Base-by-base conservation (phyloP, 2,888 invertebrate species). In the Pocota personata region DNA sequence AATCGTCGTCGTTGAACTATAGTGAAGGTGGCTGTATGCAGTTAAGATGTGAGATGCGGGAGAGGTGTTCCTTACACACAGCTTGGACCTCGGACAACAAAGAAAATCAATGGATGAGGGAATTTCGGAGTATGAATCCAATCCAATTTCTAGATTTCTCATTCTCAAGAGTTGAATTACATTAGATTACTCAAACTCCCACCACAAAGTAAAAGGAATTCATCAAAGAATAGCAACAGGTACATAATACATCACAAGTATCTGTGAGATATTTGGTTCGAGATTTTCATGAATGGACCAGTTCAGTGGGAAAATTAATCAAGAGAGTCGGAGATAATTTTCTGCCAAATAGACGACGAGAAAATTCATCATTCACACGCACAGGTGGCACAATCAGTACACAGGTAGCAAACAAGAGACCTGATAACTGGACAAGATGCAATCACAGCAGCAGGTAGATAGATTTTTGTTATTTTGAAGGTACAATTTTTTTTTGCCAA, bases 361-460 rank as follows among this genome's bases (percentile, higher is more conserved):
- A 57, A 62, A 71, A 76, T 66, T 52, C 75, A 46, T 80, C 80
- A 72, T 86, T 86, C 86, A 82, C 86, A 86, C 76, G 86, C 86
- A 86, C 86, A 82, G 86, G 84, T 84, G 84, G 69, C 62, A 37
- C 55, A 55, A n/a, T n/a, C 43, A 50, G 21, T 16, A 10, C 16
- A 57, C 84, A 84, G 84, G 84, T 84, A 84, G 73, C 66, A 52
- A 58, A 73, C 66, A 67, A 79, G 55, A 50, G 40, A 80, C 50
- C 67, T 72, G 71, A 80, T 86, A 86, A 77, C 82, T 72, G 80
- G 62, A 86, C 80, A 86, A 86, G 82, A 77, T 82, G 86, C 82
- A 79, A 78, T 73, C 73, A 30, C 57, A 57, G 24, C 30, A 75
- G 64, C 82, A 86, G 86, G 86, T 86, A 86, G 80, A 76, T 86